Base-by-base conservation (phyloP, 2,888 invertebrate genomes). In the Subacronicta megacephala region DNA sequence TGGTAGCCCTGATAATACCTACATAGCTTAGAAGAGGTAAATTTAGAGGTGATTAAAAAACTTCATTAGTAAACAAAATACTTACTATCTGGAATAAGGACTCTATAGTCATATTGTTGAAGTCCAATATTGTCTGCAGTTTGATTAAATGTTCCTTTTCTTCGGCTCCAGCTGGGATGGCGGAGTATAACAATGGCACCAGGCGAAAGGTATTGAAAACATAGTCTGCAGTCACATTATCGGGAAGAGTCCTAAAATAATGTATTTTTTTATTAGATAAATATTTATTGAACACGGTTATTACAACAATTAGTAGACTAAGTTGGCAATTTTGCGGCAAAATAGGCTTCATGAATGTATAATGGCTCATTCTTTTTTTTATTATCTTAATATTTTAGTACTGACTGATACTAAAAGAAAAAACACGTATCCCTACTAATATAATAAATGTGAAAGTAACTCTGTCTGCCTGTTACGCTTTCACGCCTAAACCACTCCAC, bases 121-220 rank as follows among this genome's bases (percentile, higher is more conserved):
- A 53, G 23, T 94, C 90, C 56, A 94, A 67, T 17, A 92, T 75
- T 1, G 72, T 63, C 70, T 94, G 94, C 4, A 94, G 67, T 9
- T 45, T 52, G 0, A 50, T 10, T 5, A 94, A 72, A 17, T 82
- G 72, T 7, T 71, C 60, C 61, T 78, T 87, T 47, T 89, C 85
- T 3, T 75, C 57, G 0, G 61, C 33, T 1, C 72, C 70, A 0
- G 85, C 60, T 5, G 50, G 41, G 26, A 78, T 81, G 6, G 83
- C 65, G 0, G 90, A 84, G 62, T 90, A 87, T 31, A 94, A 53
- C 3, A 90, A 65, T 0, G 94, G 91, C 0, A 81, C 79, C 20
- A 87, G 67, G 6, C 87, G 84, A 1, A 93, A 55, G 0, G 82
- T 80, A 5, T 84, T 68, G 36, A 88, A 90, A 6, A 94, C 76